Percentiles rank a stretch among this genome's conserved stretches.
Conservation (phyloP, 2,113 vertebrate genomes). For the Neofelis nebulosa region DNA sequence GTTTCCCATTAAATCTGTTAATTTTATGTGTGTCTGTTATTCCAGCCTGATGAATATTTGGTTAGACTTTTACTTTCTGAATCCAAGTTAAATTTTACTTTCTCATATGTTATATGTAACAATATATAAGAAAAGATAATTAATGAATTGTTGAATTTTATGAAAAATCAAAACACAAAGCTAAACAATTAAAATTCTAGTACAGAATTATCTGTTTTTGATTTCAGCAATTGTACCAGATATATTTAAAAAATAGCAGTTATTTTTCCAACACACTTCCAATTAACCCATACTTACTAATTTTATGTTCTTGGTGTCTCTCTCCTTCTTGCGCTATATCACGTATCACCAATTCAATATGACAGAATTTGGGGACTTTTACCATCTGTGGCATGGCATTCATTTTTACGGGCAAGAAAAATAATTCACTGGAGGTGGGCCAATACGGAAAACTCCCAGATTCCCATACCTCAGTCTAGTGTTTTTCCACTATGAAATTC, state of each 20-base stretch:
- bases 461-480: not conserved
- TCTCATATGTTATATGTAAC: not conserved
- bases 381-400: not conserved
- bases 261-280: not conserved
- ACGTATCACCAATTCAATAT: not conserved
- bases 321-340: not conserved
- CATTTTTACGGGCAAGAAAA: not conserved
- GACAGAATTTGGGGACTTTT: not conserved
- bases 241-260: not conserved
- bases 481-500: not conserved
- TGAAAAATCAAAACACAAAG: not conserved
- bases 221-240: not conserved
- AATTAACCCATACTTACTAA: not conserved
- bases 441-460: not conserved
- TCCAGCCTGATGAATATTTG: not conserved
- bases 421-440: not conserved
- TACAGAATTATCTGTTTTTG: not conserved
- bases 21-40: not conserved
- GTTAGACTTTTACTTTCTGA: not conserved
- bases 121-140: not conserved
- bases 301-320: not conserved
- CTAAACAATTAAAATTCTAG: not conserved
- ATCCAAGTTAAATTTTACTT: not conserved
- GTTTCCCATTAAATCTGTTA: not conserved
- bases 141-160: not conserved